Evolutionary conservation across 2,113 vertebrate genomes (phyloP).

Genomic region (Ranitomeya variabilis): DNA sequence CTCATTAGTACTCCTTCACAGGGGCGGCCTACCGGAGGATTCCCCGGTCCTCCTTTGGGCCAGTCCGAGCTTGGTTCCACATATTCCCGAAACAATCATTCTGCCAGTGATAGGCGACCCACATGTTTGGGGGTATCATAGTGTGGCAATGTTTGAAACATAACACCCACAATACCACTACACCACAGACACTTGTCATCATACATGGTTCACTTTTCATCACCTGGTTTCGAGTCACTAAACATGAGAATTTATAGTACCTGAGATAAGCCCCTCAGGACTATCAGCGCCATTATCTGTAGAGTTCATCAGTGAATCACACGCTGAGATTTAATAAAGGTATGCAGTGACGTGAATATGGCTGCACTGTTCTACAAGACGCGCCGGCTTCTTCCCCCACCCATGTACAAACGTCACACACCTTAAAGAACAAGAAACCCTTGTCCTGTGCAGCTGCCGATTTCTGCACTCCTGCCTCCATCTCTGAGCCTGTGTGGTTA

Average conservation of each 20-base stretch:
- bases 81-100: too few species aligned
- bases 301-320: neutral
- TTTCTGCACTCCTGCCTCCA: neutral
- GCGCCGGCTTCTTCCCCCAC: neutral
- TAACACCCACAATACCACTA: too few species aligned
- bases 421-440: conserved; percentile 31
- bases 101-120: too few species aligned
- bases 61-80: too few species aligned
- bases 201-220: neutral
- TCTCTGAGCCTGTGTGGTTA: neutral
- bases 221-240: neutral
- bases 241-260: neutral
- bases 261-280: neutral
- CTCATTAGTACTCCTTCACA: too few species aligned
- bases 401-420: conserved; percentile 28
- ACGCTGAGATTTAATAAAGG: neutral
- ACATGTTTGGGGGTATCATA: too few species aligned
- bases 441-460: neutral
- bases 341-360: neutral
- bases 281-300: neutral
- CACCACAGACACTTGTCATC: too few species aligned
- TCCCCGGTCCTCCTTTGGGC: too few species aligned
- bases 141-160: too few species aligned
- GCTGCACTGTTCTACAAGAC: neutral
- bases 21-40: too few species aligned